Evolutionary conservation across 1,140 invertebrate genomes (phyloP), one percentile per base, ranked within the genome.

Genomic region (Lanistes nyassanus): DNA sequence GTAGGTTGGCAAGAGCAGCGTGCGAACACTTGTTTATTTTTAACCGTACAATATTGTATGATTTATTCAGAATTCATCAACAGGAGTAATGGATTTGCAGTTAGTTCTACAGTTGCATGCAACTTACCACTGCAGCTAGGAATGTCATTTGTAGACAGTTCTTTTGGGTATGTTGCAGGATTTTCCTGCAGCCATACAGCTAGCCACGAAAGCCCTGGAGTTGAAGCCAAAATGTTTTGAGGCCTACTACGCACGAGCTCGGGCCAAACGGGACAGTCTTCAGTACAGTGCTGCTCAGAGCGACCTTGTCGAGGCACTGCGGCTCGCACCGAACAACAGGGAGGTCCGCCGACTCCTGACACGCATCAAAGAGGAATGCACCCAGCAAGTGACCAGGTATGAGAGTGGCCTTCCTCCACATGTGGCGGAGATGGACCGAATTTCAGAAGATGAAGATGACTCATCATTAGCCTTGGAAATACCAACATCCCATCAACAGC

Each of bases 191-290:
- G 95, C 96, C 11, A 92, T 97, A 78, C 94, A 97, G 84, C 91
- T 97, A 67, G 96, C 96, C 5, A 93, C 94, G 56, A 92, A 95
- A 88, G 96, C 95, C 0, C 91, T 97, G 36, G 92, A 93, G 64
- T 90, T 96, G 75, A 94, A 95, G 81, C 93, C 94, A 7, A 93
- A 94, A 82, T 97, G 95, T 1, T 98, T 95, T 87, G 97, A 98
- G 90, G 96, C 96, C 2, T 96, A 93, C 84, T 98, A 98, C 88
- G 95, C 96, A 2, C 91, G 96, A 84, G 94, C 96, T 0, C 93
- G 96, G 84, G 96, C 96, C 11, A 93, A 93, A 68, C 91, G 96
- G 76, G 95, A 96, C 78, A 84, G 92, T 71, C 91, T 89, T 64
- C 86, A 91, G 21, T 90, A 91, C 70, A 90, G 92, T 7, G 90